phyloP scores from a whole-genome alignment of 2,888 invertebrate genomes.

The Nemoura dubitans region DNA sequence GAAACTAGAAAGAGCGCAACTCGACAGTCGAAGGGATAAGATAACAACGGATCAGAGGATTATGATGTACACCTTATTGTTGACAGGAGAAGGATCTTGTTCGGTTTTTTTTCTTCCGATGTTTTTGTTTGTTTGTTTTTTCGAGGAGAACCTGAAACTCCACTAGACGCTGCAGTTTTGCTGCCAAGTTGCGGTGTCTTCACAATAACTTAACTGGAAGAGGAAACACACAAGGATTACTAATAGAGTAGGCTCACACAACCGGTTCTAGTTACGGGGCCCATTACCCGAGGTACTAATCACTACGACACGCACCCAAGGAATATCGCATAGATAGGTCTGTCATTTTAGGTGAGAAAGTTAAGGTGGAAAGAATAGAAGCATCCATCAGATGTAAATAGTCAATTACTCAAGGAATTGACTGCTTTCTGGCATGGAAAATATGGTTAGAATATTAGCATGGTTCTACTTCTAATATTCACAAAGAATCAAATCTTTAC shows the following conservation, averaged over 20 bases:
- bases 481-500: too few species aligned
- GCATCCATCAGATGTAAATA: too few species aligned
- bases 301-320: not conserved
- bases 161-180: constrained; percentile 15
- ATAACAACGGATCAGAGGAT: constrained; percentile 32
- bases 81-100: not conserved
- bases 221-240: constrained; percentile 31
- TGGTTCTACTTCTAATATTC: too few species aligned
- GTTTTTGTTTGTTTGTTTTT: not conserved
- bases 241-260: not conserved
- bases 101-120: constrained; percentile 16
- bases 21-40: constrained; percentile 38
- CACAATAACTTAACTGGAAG: constrained; percentile 39
- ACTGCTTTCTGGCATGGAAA: too few species aligned
- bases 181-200: constrained; percentile 32
- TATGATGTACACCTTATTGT: constrained; percentile 19
- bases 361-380: too few species aligned
- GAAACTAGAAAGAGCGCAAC: constrained; percentile 43
- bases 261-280: not conserved
- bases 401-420: too few species aligned
- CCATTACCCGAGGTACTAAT: not conserved
- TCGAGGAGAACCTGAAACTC: constrained; percentile 24
- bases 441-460: too few species aligned
- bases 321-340: not conserved
- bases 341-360: too few species aligned